These are phyloP conservation scores for Batillaria attramentaria DNA, from an alignment of 1,140 invertebrate genomes.

Conservation along the genomic window DNA sequence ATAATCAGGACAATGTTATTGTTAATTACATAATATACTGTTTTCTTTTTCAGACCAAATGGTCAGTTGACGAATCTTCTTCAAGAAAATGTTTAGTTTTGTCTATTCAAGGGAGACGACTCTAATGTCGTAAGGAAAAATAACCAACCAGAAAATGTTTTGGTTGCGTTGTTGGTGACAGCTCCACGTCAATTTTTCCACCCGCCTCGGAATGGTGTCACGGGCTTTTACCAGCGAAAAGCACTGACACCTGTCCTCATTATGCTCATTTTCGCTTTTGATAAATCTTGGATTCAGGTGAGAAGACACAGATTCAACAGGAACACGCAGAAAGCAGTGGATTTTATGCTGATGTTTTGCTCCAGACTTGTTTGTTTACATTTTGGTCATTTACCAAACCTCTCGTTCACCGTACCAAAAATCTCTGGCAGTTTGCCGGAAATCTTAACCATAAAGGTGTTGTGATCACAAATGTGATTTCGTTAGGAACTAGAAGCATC, in stretches of 20 bases:
- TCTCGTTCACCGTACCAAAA: not conserved
- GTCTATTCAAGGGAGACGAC: not conserved
- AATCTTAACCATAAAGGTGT: not conserved
- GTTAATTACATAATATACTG: not conserved
- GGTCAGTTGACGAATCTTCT: not conserved
- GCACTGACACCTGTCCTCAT: not conserved
- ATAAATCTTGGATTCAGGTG: conserved; percentile 9
- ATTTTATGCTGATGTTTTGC: not conserved
- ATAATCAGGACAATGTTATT: no score
- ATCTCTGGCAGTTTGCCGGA: not conserved
- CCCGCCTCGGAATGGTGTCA: conserved; percentile 10
- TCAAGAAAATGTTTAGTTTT: not conserved
- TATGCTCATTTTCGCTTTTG: not conserved
- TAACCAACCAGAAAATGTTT: conserved; percentile 17
- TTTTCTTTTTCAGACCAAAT: not conserved
- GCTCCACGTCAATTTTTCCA: conserved; percentile 33
- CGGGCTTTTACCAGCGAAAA: not conserved
- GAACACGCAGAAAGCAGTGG: not conserved
- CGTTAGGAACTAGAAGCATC: no score
- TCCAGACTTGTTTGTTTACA: not conserved
- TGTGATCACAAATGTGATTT: not conserved
- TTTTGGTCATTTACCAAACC: not conserved
- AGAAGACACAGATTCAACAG: not conserved
- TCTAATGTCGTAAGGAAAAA: not conserved
- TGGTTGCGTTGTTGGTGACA: not conserved